Base-by-base conservation (phyloP, 1,140 invertebrate species). In the Thalassaphorura encarpata region DNA sequence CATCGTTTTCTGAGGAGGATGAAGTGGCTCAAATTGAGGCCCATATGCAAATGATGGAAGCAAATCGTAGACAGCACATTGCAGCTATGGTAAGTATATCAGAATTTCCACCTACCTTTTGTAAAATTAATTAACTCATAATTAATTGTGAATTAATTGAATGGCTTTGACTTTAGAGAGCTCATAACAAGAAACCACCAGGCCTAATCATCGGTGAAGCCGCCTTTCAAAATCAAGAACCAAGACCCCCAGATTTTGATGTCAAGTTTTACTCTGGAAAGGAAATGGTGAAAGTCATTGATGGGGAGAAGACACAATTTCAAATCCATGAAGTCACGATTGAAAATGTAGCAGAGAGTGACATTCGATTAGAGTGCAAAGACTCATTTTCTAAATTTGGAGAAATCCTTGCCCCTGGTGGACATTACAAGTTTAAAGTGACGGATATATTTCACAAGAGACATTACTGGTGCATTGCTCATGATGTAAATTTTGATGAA, bases 381-480 rank as follows among this genome's bases (percentile, higher is more conserved):
- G 62, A 64, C 52, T 33, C 53, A 23, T 64, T 64, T 41, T 57
- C 58, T 1, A 52, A 53, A 28, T 64, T 64, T 46, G 51, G 59
- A 3, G 42, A 52, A 29, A 40, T 56, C 19, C 19, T 60, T 18
- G 21, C 52, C 13, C 43, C 52, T 18, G 56, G 62, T 31, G 59
- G 48, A 33, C 19, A 15, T 1, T 64, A 56, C 41, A 33, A 61
- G 21, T 64, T 64, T 43, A 51, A 43, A 31, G 55, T 64, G 1
- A 56, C 56, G 2, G 62, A 64, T 46, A 31, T 58, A 1, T 60
- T 64, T 31, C 46, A 49, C 13, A 56, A 56, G 29, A 36, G 62
- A 15, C 62, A 64, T 46, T 64, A 61, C 33, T 64, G 62, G 62
- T 62, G 60, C 39, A 39, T 18, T 6, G 40, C 45, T 3, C 18